Evolutionary conservation across 2,888 invertebrate genomes (phyloP).

Genomic region (Achlya flavicornis): DNA sequence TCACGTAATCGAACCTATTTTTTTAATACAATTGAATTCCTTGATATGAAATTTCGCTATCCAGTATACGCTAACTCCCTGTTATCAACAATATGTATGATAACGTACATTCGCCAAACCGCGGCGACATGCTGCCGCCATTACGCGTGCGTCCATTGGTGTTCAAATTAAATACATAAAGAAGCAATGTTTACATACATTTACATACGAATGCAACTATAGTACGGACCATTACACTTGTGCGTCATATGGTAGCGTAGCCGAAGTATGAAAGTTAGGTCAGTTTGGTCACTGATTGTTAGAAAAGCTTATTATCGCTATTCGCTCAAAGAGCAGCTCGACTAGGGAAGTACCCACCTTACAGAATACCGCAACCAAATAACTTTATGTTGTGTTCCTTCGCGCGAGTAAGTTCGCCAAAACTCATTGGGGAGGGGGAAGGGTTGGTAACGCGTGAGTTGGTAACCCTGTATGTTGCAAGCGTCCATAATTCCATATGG

Average conservation of each 20-base stretch:
- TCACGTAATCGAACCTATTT: too few species aligned
- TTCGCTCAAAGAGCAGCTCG: too few species aligned
- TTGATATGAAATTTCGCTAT: slow-evolving; percentile 16
- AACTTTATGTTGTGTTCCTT: too few species aligned
- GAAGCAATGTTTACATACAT: slow-evolving; percentile 68
- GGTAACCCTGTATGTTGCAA: too few species aligned
- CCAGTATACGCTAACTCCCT: slow-evolving; percentile 33
- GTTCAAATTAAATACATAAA: slow-evolving; percentile 81
- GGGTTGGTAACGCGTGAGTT: too few species aligned
- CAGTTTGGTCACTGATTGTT: neutral
- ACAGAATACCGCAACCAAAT: too few species aligned
- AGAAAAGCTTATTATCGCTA: too few species aligned
- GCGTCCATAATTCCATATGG: too few species aligned
- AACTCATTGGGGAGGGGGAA: too few species aligned
- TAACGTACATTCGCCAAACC: slow-evolving; percentile 73
- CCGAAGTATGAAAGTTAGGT: slow-evolving; percentile 18
- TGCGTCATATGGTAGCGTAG: slow-evolving; percentile 34
- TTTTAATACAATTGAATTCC: too few species aligned
- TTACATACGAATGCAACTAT: slow-evolving; percentile 36
- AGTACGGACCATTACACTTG: slow-evolving; percentile 34
- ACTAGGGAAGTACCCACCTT: too few species aligned
- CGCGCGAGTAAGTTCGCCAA: too few species aligned
- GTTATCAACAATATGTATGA: slow-evolving; percentile 37
- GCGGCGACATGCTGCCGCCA: slow-evolving; percentile 76
- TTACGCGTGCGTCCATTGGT: slow-evolving; percentile 71